A percentile compares a stretch with the other conserved stretches of the same genome.
Conservation (phyloP, 2,113 vertebrate species). For the Bujurquina vittata region DNA sequence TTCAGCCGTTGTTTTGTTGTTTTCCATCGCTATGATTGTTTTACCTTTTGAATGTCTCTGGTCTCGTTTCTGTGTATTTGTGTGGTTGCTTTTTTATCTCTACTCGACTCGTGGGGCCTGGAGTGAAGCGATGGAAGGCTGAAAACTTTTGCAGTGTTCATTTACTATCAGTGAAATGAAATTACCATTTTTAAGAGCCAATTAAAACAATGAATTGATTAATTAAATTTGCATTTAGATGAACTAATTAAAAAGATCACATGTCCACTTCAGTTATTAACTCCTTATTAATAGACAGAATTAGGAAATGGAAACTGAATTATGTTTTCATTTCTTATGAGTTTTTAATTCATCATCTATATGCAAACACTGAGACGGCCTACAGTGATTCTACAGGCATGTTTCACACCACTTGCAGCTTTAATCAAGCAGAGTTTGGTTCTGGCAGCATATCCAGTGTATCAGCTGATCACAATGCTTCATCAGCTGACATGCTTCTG, state of each 20-base stretch:
- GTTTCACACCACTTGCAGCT: neutral
- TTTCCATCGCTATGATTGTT: neutral
- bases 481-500: neutral
- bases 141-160: neutral
- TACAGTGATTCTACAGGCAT: neutral
- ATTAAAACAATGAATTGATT: neutral
- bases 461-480: neutral
- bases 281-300: neutral
- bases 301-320: neutral
- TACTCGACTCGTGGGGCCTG: neutral
- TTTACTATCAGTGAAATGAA: slow-evolving; percentile 3
- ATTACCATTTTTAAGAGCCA: neutral
- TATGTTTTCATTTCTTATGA: neutral
- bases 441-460: neutral
- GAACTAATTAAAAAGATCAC: slow-evolving; percentile 18
- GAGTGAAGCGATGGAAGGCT: neutral
- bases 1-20: neutral
- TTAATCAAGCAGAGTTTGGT: neutral
- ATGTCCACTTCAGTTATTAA: slow-evolving; percentile 4
- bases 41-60: neutral
- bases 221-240: slow-evolving; percentile 38
- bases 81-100: neutral
- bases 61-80: neutral
- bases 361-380: neutral
- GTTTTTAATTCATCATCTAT: slow-evolving; percentile 10